Evolutionary conservation across 2,797 vertebrate species (phyloP), one percentile per base, ranked within the genome.

Genomic region (Gymnodraco acuticeps): DNA sequence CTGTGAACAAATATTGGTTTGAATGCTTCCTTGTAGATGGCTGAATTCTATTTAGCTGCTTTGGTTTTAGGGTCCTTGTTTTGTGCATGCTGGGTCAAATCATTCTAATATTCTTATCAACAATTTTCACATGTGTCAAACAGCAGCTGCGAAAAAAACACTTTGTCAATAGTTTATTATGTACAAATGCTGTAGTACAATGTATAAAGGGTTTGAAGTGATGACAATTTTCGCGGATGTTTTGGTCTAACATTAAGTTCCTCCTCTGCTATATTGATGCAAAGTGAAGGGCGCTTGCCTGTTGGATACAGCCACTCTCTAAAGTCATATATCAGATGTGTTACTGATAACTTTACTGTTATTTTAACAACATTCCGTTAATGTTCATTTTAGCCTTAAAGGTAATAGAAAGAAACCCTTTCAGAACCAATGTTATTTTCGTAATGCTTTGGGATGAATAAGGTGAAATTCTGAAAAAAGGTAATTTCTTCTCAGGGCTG

Each of bases 41-140:
- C 17, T 51, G 10, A 58, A 53, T 61, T 53, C 46, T 6, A 46
- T 75, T 68, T 64, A 47, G 15, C 19, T 60, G 16, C 12, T 60
- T 45, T 56, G 23, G 15, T 38, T 55, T 56, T 23, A 62, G 58
- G 41, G 11, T 13, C 23, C 13, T 46, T 17, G 13, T 47, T 56
- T 38, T 58, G 9, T 38, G 27, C 23, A 47, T 53, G 15, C n/a
- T 33, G 15, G n/a, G 43, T 31, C 33, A 11, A 46, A 23, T 17
- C 2, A 41, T 19, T 27, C 19, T 54, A 7, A 48, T 55, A 27
- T 60, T 27, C n/a, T 23, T 41, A 38, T 10, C 17, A 31, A 64
- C 10, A 59, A 10, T 48, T 27, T 41, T 48, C n/a, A 3, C 31
- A 10, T 8, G 10, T 31, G 23, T 33, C 8, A 10, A 51, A 23